A percentile compares a stretch with the other conserved stretches of the same genome.
phyloP scores from a whole-genome alignment of 37 sponge, comb jelly and placozoan genomes.

The Halichondria panicea region DNA sequence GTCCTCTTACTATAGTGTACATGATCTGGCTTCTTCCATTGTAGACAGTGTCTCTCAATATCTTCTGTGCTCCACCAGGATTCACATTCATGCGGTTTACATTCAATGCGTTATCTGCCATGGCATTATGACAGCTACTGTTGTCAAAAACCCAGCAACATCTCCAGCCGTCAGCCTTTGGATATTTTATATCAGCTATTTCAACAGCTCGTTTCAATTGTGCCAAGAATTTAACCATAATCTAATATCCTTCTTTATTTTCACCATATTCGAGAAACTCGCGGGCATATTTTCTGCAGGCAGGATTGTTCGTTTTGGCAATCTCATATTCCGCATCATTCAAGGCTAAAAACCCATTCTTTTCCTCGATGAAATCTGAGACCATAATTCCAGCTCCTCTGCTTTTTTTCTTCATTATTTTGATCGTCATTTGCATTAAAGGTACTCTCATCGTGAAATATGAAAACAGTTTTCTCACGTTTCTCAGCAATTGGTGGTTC shows the following conservation, averaged over 20 bases:
- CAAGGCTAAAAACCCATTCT: constrained; percentile 17
- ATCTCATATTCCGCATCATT: constrained; percentile 6
- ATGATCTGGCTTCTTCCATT: neutral
- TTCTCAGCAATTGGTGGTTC: no score
- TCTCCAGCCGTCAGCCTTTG: constrained; percentile 1
- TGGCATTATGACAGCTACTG: constrained; percentile 25
- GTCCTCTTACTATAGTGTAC: constrained; percentile 1
- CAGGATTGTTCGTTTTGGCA: neutral
- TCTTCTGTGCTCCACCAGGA: constrained; percentile 9
- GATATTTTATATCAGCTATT: constrained; percentile 22
- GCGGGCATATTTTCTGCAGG: neutral
- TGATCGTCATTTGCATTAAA: constrained; percentile 10
- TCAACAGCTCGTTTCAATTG: constrained; percentile 22
- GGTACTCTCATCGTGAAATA: constrained; percentile 14
- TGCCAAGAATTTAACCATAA: constrained; percentile 19
- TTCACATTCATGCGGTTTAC: constrained; percentile 22
- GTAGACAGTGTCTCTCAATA: constrained; percentile 5
- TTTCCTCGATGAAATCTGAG: constrained; percentile 11
- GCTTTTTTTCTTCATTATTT: constrained; percentile 9
- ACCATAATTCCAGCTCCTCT: constrained; percentile 30
- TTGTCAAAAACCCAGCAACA: constrained; percentile 30
- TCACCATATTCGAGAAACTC: neutral
- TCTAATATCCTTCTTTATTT: constrained; percentile 41
- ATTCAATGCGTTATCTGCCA: constrained; percentile 7
- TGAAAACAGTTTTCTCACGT: neutral